These are phyloP conservation scores for Nothoprocta perdicaria DNA, from an alignment of 2,113 vertebrate species.

Conservation along the genomic window DNA sequence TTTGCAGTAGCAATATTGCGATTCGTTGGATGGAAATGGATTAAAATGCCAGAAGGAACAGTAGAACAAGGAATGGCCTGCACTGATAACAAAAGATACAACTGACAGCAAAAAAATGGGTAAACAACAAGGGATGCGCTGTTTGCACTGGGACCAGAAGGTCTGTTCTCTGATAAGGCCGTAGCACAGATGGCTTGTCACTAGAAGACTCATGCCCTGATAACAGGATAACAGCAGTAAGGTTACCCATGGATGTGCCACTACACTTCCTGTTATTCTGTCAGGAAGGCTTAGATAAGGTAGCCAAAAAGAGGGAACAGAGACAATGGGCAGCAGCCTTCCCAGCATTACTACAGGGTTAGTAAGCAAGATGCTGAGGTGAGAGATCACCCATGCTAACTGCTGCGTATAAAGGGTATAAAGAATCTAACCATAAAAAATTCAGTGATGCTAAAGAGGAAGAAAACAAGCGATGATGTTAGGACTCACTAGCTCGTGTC, in stretches of 20 bases:
- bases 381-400: slow-evolving; percentile 12
- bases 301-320: neutral
- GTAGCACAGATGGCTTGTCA: slow-evolving; percentile 35
- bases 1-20: neutral
- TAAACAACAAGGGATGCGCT: slow-evolving; percentile 3
- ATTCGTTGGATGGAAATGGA: neutral
- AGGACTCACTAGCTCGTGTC: neutral
- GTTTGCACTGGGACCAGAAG: neutral
- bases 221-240: neutral
- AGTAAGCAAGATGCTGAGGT: slow-evolving; percentile 29
- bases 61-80: neutral
- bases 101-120: slow-evolving; percentile 17
- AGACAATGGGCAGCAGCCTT: slow-evolving; percentile 17
- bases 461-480: neutral
- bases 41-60: neutral
- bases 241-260: neutral
- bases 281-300: slow-evolving; percentile 22
- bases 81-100: neutral
- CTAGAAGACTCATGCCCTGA: slow-evolving; percentile 8
- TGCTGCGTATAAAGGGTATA: neutral
- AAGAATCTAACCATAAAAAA: neutral
- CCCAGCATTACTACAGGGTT: neutral
- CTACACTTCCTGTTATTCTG: neutral
- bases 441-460: neutral
- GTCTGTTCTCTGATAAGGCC: slow-evolving; percentile 40